Percentiles rank a stretch among this genome's conserved stretches.
phyloP scores from a whole-genome alignment of 2,888 invertebrate species.

The Diarsia mendica region DNA sequence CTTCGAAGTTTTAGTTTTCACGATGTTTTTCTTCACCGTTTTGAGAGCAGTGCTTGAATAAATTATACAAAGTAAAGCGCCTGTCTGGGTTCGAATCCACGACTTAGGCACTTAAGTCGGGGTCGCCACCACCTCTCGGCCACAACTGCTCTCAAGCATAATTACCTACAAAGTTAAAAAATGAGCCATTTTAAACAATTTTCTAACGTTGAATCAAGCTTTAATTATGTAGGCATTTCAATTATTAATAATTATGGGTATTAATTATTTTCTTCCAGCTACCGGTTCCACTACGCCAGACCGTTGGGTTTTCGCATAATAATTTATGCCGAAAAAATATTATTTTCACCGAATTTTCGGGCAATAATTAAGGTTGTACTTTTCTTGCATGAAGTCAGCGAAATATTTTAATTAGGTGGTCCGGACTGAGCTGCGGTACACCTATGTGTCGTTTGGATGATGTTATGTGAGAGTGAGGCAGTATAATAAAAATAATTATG shows the following conservation, averaged over 20 bases:
- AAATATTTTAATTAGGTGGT: slow-evolving; percentile 89
- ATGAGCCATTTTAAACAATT: slow-evolving; percentile 18
- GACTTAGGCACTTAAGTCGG: too few species aligned
- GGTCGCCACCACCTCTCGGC: too few species aligned
- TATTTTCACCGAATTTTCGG: slow-evolving; percentile 56
- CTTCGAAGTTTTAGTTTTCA: too few species aligned
- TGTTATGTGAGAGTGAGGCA: slow-evolving; percentile 58
- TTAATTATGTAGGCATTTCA: slow-evolving; percentile 57
- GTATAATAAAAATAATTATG: background rate
- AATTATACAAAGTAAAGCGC: too few species aligned
- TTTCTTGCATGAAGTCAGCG: slow-evolving; percentile 78
- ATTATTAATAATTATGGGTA: slow-evolving; percentile 63
- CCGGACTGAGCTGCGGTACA: slow-evolving; percentile 67
- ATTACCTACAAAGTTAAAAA: slow-evolving; percentile 8
- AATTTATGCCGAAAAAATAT: slow-evolving; percentile 55
- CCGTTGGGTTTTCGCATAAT: slow-evolving; percentile 44
- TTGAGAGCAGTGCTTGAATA: too few species aligned
- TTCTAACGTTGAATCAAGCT: slow-evolving; percentile 11
- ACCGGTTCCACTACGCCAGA: slow-evolving; percentile 54
- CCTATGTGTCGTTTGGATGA: slow-evolving; percentile 59
- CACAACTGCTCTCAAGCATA: background rate
- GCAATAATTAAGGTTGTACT: slow-evolving; percentile 62
- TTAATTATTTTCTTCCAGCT: slow-evolving; percentile 79
- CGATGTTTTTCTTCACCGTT: too few species aligned
- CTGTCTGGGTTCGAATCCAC: too few species aligned